These are phyloP conservation scores for Toxotes jaculatrix DNA, from an alignment of 2,113 vertebrate genomes.

Conservation along the genomic window DNA sequence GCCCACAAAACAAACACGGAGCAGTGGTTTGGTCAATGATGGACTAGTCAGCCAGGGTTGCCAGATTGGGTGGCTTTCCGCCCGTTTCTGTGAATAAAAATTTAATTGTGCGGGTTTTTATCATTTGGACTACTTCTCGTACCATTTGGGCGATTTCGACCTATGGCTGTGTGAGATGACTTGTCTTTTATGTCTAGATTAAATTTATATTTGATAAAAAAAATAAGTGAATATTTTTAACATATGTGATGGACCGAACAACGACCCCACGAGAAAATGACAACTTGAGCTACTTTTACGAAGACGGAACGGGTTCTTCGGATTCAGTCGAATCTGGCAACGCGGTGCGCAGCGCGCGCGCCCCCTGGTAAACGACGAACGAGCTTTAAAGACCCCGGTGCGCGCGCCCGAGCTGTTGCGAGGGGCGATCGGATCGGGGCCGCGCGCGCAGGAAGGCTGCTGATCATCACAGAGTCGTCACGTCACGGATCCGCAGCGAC, in stretches of 20 bases:
- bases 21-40: background rate
- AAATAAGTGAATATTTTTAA: no score
- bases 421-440: constrained; percentile 78
- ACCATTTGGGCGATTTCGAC: no score
- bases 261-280: no score
- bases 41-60: background rate
- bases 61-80: background rate
- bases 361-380: background rate
- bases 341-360: background rate
- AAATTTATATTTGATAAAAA: no score
- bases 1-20: no score
- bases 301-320: background rate
- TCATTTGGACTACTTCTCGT: no score
- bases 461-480: constrained; percentile 68
- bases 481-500: constrained; percentile 86
- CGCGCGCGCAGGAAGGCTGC: constrained; percentile 79
- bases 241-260: no score
- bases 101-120: no score
- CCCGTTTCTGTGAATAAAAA: no score
- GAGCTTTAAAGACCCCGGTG: constrained; percentile 61
- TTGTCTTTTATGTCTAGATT: no score
- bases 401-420: constrained; percentile 83
- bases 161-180: no score
- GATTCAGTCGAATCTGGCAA: background rate
- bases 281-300: no score